A percentile compares a stretch with the other conserved stretches of the same genome.
These are phyloP conservation scores for Papilio gigon DNA, from an alignment of 2,888 invertebrate species.

Conservation along the genomic window DNA sequence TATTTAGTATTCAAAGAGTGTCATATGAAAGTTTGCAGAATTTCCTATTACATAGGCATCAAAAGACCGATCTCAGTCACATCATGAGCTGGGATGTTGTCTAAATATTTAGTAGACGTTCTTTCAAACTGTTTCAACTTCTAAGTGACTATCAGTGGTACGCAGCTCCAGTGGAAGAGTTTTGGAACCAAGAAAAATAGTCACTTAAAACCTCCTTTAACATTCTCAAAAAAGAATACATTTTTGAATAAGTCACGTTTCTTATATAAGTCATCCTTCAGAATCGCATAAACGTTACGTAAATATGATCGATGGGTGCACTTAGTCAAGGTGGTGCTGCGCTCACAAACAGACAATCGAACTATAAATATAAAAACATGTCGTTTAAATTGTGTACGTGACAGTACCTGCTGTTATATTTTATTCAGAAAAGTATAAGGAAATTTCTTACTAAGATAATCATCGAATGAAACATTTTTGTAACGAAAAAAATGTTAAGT, in stretches of 20 bases:
- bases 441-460: not conserved
- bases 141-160: too few relatives aligned
- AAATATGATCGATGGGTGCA: constrained; percentile 8
- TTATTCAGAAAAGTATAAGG: not conserved
- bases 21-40: constrained; percentile 1
- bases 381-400: not conserved
- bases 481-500: too few relatives aligned
- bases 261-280: constrained; percentile 9
- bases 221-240: too few relatives aligned
- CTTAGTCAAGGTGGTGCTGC: constrained; percentile 6
- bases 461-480: too few relatives aligned
- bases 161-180: not conserved
- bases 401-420: not conserved
- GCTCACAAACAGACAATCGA: constrained; percentile 27
- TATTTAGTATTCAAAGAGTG: not conserved
- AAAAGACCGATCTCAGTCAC: not conserved
- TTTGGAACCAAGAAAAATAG: too few relatives aligned
- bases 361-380: constrained; percentile 13
- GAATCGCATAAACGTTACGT: not conserved
- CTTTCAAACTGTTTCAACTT: not conserved
- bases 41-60: not conserved
- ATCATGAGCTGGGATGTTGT: not conserved
- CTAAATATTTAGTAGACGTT: constrained; percentile 15
- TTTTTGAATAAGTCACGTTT: constrained; percentile 2
- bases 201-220: too few relatives aligned